These are phyloP conservation scores for Spialia ferax DNA, from an alignment of 2,888 invertebrate genomes.

Conservation along the genomic window DNA sequence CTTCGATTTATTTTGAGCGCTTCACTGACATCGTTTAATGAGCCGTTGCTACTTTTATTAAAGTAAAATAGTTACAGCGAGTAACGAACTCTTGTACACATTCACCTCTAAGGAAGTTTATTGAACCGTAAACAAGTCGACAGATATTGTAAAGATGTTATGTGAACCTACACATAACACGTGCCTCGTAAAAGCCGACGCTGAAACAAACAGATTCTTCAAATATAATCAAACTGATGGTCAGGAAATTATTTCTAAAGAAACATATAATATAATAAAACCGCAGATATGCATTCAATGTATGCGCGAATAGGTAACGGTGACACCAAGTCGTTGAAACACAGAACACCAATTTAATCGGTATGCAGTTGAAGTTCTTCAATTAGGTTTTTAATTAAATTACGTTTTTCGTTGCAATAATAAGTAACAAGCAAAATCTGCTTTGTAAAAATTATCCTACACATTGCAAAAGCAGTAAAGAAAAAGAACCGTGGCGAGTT, in stretches of 20 bases:
- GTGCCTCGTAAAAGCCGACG: constrained; percentile 53
- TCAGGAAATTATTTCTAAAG: constrained; percentile 13
- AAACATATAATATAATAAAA: constrained; percentile 11
- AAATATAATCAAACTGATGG: constrained; percentile 27
- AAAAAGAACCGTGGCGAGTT: too few species aligned
- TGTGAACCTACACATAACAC: constrained; percentile 52
- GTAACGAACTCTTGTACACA: constrained; percentile 43
- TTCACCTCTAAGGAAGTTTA: constrained; percentile 58
- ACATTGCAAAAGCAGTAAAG: too few species aligned
- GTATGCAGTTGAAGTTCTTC: background rate
- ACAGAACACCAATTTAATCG: background rate
- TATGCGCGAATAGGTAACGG: too few species aligned
- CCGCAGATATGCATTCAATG: background rate
- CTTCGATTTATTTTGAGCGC: constrained; percentile 13
- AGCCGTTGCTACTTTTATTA: constrained; percentile 41
- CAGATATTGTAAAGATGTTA: constrained; percentile 79
- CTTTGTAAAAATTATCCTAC: too few species aligned
- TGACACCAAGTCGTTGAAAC: too few species aligned
- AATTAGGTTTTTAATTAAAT: background rate
- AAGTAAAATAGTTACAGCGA: constrained; percentile 45
- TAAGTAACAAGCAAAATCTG: too few species aligned
- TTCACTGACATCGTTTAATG: constrained; percentile 31
- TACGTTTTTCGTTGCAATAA: too few species aligned
- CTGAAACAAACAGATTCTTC: constrained; percentile 59
- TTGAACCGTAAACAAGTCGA: constrained; percentile 78